Base-by-base conservation (phyloP, 2,888 invertebrate species). In the Polylopha cassiicola region DNA sequence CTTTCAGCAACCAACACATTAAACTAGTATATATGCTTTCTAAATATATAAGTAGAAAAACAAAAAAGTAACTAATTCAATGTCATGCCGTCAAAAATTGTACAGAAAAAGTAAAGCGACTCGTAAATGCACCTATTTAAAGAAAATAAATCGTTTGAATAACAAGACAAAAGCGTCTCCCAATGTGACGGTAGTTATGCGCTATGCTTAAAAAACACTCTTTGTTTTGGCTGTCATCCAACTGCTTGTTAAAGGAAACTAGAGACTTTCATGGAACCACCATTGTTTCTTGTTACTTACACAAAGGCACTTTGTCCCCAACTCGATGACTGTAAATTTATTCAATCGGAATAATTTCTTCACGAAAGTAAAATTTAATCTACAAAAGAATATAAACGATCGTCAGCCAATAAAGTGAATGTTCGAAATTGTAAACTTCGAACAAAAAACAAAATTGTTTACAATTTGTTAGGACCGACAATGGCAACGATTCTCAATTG, bases 221-320 rank as follows among this genome's bases (percentile, higher is more conserved):
- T 66, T 70, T 71, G 65, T 73, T 73, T 79, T 79, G 81, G 82
- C 77, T 58, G 49, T 58, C 63, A 63, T 70, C 81, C 81, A 80
- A 78, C 56, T 65, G 69, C 81, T 80, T 80, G 82, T 80, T 76
- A 79, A 39, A 76, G 73, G 76, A 76, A 78, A 65, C 73, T 68
- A 60, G 66, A 60, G 71, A 71, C 65, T 70, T 73, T 70, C 62
- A 64, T 53, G 55, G 45, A 65, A 63, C 61, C 61, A 63, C 66
- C 65, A 66, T 70, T 71, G 73, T 73, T 71, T 73, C 75, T 71
- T 70, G 68, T 72, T 68, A 56, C 68, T 65, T 60, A 55, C 51
- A 59, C 60, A 66, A 61, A 63, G 55, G 52, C 55, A 41, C 41
- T 41, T 36, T 41, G 50, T 54, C 58, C 54, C 47, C 50, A 41